A percentile compares a stretch with the other conserved stretches of the same genome.
Evolutionary conservation across 2,888 invertebrate species (phyloP).

Genomic region (Tipula helvola): DNA sequence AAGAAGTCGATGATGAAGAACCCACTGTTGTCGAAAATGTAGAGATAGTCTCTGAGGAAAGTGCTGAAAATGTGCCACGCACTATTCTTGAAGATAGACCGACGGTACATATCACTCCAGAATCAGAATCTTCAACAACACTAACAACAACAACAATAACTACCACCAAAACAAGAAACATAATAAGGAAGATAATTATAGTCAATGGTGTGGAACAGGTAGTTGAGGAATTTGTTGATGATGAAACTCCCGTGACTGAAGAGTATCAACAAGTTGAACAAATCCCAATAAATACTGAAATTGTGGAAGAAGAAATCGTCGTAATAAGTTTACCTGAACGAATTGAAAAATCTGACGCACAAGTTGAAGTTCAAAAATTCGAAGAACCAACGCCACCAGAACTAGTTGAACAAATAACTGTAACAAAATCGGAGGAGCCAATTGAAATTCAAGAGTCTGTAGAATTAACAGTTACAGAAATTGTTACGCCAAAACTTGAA

Average conservation of each 20-base stretch:
- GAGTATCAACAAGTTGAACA: not conserved
- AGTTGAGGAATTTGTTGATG: constrained; percentile 71
- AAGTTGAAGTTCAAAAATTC: not conserved
- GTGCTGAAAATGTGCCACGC: not conserved
- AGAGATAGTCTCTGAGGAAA: not conserved
- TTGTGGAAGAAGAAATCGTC: not conserved
- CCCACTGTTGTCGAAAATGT: not conserved
- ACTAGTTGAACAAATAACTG: not conserved
- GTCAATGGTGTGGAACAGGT: constrained; percentile 75
- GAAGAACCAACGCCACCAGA: not conserved
- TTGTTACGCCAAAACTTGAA: not conserved
- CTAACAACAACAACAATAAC: constrained; percentile 28
- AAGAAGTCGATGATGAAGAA: constrained; percentile 52
- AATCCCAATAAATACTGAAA: not conserved
- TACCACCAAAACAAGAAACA: constrained; percentile 56
- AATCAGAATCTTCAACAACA: not conserved
- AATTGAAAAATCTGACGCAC: not conserved
- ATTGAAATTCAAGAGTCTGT: not conserved
- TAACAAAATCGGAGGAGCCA: not conserved
- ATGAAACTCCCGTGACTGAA: not conserved
- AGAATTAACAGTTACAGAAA: not conserved
- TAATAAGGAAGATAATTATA: constrained; percentile 62
- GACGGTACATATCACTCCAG: not conserved
- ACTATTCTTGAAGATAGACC: not conserved
- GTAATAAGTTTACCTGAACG: not conserved